These are phyloP conservation scores for Arothron firmamentum DNA, from an alignment of 2,113 vertebrate genomes.

Conservation along the genomic window DNA sequence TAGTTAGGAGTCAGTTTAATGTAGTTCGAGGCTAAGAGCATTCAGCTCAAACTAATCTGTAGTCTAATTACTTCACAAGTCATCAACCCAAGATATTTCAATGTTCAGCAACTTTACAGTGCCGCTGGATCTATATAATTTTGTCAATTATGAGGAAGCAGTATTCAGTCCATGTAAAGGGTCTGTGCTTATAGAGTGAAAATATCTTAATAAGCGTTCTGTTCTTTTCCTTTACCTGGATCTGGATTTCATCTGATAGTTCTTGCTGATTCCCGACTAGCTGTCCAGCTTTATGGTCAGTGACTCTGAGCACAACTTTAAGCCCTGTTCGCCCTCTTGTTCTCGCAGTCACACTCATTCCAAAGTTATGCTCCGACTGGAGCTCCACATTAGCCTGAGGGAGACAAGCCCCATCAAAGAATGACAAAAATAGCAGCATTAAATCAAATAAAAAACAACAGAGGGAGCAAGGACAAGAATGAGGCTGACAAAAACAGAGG, in stretches of 20 bases:
- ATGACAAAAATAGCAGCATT: slow-evolving; percentile 37
- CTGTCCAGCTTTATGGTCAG: slow-evolving; percentile 77
- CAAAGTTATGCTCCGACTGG: slow-evolving; percentile 84
- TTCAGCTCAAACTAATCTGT: slow-evolving; percentile 48
- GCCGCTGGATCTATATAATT: slow-evolving; percentile 6
- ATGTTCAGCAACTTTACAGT: slow-evolving; percentile 23
- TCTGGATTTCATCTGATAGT: slow-evolving; percentile 88
- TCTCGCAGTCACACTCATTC: slow-evolving; percentile 83
- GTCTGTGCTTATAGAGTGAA: background rate
- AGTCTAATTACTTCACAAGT: slow-evolving; percentile 43
- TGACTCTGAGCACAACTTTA: slow-evolving; percentile 79
- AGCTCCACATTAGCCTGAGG: slow-evolving; percentile 83
- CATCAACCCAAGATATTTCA: slow-evolving; percentile 34
- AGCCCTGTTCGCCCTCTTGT: slow-evolving; percentile 85
- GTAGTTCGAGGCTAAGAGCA: slow-evolving; percentile 40
- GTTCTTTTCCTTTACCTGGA: slow-evolving; percentile 78
- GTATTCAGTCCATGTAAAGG: slow-evolving; percentile 1
- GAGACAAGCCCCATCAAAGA: slow-evolving; percentile 22
- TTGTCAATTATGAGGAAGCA: slow-evolving; percentile 13
- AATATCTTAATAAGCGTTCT: too few species aligned
- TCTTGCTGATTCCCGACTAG: slow-evolving; percentile 75
- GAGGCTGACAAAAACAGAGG: slow-evolving; percentile 11
- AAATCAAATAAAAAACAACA: slow-evolving; percentile 53
- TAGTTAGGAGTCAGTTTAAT: slow-evolving; percentile 43
- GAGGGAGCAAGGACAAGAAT: slow-evolving; percentile 14